A percentile compares a stretch with the other conserved stretches of the same genome.
Evolutionary conservation across 2,888 invertebrate genomes (phyloP).

Genomic region (Pachymerium ferrugineum): DNA sequence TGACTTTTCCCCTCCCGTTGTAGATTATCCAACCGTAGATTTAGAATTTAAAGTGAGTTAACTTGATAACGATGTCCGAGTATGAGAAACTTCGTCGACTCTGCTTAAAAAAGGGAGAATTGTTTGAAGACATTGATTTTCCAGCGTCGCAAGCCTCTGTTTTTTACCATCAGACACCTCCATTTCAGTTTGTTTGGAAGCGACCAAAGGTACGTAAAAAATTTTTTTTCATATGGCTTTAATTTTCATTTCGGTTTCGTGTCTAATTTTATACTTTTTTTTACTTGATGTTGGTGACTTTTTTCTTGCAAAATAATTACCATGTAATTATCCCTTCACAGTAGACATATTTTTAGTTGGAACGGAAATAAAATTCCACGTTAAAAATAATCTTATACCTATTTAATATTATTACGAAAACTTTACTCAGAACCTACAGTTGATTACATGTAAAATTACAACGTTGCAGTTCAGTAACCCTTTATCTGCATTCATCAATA

Average conservation of each 20-base stretch:
- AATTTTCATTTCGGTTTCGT: background rate
- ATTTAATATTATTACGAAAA: no score
- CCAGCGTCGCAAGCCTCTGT: conserved; percentile 81
- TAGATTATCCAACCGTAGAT: no score
- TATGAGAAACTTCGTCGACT: conserved; percentile 76
- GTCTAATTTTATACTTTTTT: no score
- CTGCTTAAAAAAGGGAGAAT: conserved; percentile 69
- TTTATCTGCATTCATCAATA: no score
- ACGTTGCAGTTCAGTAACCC: no score
- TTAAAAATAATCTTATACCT: no score
- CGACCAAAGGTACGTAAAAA: conserved; percentile 67
- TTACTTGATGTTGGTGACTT: background rate
- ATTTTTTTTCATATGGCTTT: background rate
- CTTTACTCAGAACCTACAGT: no score
- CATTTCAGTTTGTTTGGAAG: conserved; percentile 87
- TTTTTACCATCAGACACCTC: conserved; percentile 90
- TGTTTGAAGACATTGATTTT: conserved; percentile 90
- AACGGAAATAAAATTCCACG: no score
- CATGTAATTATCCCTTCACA: background rate
- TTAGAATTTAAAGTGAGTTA: no score
- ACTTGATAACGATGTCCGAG: conserved; percentile 57
- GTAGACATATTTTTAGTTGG: no score
- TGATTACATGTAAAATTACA: no score
- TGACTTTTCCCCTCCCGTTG: no score
- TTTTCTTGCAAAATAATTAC: background rate